Evolutionary conservation across 2,888 invertebrate species (phyloP).

Genomic region (Dione juno): DNA sequence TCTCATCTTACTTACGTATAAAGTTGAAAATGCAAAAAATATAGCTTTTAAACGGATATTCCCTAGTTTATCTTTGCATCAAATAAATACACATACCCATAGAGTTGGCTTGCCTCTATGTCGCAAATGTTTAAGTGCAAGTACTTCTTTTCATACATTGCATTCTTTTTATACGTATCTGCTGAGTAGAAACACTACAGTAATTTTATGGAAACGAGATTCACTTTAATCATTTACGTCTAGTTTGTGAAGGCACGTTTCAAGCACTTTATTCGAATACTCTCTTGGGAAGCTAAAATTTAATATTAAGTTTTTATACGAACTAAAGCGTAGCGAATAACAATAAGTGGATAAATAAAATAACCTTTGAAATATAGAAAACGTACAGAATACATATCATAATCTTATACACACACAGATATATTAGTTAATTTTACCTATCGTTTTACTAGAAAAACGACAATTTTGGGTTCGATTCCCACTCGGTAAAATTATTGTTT

Average conservation of each 20-base stretch:
- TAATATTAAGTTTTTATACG: conserved; percentile 27
- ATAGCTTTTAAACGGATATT: conserved; percentile 13
- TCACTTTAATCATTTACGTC: conserved; percentile 41
- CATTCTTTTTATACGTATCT: conserved; percentile 11
- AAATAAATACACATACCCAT: conserved; percentile 24
- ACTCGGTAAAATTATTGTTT: neutral
- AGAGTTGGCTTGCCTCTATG: conserved; percentile 19
- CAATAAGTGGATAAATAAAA: neutral
- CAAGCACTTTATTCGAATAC: conserved; percentile 32
- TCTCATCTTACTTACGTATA: conserved; percentile 23
- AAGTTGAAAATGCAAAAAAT: conserved; percentile 25
- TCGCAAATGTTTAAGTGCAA: conserved; percentile 24
- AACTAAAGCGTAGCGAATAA: conserved; percentile 15
- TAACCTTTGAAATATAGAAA: neutral
- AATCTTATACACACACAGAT: neutral
- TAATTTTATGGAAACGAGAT: conserved; percentile 43
- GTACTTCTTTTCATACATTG: conserved; percentile 21
- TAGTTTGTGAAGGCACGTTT: conserved; percentile 39
- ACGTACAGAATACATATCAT: neutral
- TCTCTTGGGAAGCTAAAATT: conserved; percentile 29
- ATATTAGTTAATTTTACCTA: too few species aligned
- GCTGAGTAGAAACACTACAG: conserved; percentile 22
- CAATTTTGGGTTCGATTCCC: neutral
- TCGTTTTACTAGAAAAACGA: neutral
- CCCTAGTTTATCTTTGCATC: conserved; percentile 28